Evolutionary conservation across 2,888 invertebrate genomes (phyloP), one percentile per base, ranked within the genome.

Genomic region (Notodonta dromedarius): DNA sequence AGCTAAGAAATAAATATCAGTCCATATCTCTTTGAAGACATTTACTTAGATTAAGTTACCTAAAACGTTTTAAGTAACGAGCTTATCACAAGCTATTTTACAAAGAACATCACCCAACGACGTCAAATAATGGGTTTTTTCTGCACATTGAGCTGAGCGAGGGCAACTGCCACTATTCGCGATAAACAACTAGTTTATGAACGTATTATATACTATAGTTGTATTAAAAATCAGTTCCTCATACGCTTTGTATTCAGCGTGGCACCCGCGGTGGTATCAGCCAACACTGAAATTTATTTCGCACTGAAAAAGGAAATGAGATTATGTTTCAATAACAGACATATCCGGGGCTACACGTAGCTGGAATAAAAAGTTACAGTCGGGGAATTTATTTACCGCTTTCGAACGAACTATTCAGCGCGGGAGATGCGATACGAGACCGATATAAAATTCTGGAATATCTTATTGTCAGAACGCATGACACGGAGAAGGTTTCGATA

Each of bases 271-370:
- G 64, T 68, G 65, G 74, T 79, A 81, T 83, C 80, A 74, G 67
- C 67, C 64, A 71, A 78, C 66, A 81, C 85, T 76, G 82, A 86
- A 85, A 85, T 87, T 84, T 87, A 85, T 87, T 86, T 86, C 76
- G 74, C 80, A 77, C 82, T 82, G 78, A 80, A 83, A 81, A 78
- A 73, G 82, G 82, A 86, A 88, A 88, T 83, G 80, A 79, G 84
- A 87, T 88, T 87, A 88, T 85, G 79, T 84, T 86, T 83, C 85
- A 85, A 87, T 88, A 87, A 86, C 88, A 86, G 82, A 82, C 82
- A 76, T 82, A 84, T 82, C 78, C 83, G 74, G 71, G 63, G 67
- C 70, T 77, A 79, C 76, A 80, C 77, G 83, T 74, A 74, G 67
- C 60, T 66, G 60, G 83, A 84, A 84, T 84, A 84, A 85, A 86